Evolutionary conservation across 2,797 vertebrate species (phyloP).

Genomic region (Gambelia wislizenii): DNA sequence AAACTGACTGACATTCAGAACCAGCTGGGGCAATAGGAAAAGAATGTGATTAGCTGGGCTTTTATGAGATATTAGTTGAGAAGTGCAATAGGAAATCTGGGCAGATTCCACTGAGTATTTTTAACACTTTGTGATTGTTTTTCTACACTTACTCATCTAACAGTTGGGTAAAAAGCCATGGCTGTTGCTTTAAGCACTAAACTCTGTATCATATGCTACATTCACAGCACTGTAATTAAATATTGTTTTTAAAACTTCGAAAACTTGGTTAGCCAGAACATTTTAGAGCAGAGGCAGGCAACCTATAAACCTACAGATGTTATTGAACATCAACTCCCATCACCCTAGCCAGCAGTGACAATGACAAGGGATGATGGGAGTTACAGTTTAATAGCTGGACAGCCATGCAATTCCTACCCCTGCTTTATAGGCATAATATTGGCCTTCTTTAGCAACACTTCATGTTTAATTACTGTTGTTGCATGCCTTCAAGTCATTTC

Average conservation of each 20-base stretch:
- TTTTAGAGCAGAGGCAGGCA: background rate
- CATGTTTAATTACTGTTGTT: no score
- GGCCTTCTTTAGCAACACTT: background rate
- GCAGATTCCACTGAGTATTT: conserved; percentile 1
- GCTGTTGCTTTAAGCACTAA: background rate
- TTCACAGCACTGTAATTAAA: background rate
- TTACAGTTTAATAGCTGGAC: no score
- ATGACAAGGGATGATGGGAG: no score
- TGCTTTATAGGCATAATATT: background rate
- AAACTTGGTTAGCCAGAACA: background rate
- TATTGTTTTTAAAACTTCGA: background rate
- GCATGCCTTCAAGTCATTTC: no score
- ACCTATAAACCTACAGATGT: no score
- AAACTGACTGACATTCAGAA: background rate
- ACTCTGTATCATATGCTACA: background rate
- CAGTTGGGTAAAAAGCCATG: background rate
- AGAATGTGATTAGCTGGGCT: background rate
- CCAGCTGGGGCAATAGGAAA: background rate
- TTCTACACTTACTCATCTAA: background rate
- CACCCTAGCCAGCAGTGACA: no score
- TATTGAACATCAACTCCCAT: no score
- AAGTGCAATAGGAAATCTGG: background rate
- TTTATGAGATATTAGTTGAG: background rate
- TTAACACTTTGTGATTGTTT: background rate
- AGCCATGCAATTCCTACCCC: no score